Evolutionary conservation across 2,888 invertebrate genomes (phyloP).

Genomic region (Theristus sp.): DNA sequence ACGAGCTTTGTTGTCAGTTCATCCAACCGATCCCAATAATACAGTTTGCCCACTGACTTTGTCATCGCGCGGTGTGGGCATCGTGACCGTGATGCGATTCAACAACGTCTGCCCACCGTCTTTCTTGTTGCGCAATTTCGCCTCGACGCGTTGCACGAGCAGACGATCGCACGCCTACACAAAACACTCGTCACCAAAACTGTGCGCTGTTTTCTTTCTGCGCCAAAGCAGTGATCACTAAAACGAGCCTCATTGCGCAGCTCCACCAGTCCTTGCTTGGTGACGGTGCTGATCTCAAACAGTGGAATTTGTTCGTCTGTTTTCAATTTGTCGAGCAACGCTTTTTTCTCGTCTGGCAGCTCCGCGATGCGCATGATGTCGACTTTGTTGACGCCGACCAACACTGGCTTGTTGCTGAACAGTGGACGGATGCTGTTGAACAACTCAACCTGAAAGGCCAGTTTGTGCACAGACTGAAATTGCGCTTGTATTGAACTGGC

Average conservation of each 20-base stretch:
- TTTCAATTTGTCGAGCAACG: constrained; percentile 39
- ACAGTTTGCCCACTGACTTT: constrained; percentile 32
- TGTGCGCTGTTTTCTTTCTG: not conserved
- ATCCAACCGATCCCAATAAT: not conserved
- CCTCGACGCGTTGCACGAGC: constrained; percentile 69
- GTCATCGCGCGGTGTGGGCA: constrained; percentile 60
- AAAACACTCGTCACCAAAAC: not conserved
- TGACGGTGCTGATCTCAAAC: constrained; percentile 75
- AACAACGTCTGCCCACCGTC: constrained; percentile 51
- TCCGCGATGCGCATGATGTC: constrained; percentile 65
- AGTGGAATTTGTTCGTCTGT: constrained; percentile 49
- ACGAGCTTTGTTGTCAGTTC: not conserved
- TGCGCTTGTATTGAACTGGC: not conserved
- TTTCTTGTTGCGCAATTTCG: constrained; percentile 80
- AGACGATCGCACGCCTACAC: constrained; percentile 71
- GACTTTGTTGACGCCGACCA: constrained; percentile 77
- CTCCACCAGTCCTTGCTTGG: constrained; percentile 76
- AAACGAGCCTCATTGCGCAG: constrained; percentile 47
- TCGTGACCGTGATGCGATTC: constrained; percentile 76
- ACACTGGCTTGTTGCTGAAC: constrained; percentile 82
- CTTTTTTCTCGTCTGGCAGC: constrained; percentile 45
- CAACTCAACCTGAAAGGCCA: constrained; percentile 30
- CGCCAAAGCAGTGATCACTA: not conserved
- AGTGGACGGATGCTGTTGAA: constrained; percentile 49
- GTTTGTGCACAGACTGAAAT: too few species aligned